These are phyloP conservation scores for Rhyacophila brunnea DNA, from an alignment of 1,140 invertebrate species.

Conservation along the genomic window DNA sequence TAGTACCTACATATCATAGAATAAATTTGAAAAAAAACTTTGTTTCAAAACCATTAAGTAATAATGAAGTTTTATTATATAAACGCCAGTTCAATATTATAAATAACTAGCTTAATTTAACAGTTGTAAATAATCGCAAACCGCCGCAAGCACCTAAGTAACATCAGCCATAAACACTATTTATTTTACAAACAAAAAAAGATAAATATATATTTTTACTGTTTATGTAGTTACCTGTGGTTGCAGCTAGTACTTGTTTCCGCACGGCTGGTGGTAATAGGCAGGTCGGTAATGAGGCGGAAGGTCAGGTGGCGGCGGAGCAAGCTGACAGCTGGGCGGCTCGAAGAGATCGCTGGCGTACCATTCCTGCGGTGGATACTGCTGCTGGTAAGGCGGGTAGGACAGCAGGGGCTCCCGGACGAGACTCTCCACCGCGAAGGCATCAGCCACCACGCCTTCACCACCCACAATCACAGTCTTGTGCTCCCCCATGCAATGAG, in stretches of 20 bases:
- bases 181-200: no score
- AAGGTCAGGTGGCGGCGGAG: slow-evolving; percentile 52
- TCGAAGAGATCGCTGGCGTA: slow-evolving; percentile 56
- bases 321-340: slow-evolving; percentile 58
- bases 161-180: no score
- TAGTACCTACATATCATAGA: no score
- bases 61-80: no score
- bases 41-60: no score
- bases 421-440: slow-evolving; percentile 49
- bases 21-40: no score
- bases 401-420: slow-evolving; percentile 54
- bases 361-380: slow-evolving; percentile 52
- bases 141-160: no score
- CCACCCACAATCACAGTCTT: slow-evolving; percentile 39
- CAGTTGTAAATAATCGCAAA: no score
- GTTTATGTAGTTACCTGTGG: no score
- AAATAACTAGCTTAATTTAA: no score
- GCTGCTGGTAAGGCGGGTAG: slow-evolving; percentile 43
- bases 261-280: slow-evolving; percentile 58
- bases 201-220: no score
- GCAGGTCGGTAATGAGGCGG: slow-evolving; percentile 52
- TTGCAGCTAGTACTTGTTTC: slow-evolving; percentile 22
- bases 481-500: slow-evolving; percentile 25
- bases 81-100: no score
- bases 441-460: slow-evolving; percentile 37